Base-by-base conservation (phyloP, 2,797 vertebrate genomes). In the Psittacula derbiana region DNA sequence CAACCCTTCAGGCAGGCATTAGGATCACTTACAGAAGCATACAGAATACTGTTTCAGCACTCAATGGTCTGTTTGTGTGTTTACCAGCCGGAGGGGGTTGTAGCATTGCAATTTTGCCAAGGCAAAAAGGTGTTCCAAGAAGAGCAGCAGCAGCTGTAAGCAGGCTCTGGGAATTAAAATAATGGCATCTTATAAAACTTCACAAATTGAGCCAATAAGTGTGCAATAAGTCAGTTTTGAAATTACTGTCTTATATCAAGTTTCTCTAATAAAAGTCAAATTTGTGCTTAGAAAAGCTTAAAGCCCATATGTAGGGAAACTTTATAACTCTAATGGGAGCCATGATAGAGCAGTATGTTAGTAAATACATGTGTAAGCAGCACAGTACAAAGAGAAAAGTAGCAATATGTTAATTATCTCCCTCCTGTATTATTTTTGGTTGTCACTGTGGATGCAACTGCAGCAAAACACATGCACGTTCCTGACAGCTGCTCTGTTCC, bases 351-450 rank as follows among this genome's bases (percentile, higher is more conserved):
- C 64, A 92, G 90, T 60, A 96, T 96, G 96, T 97, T 97, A 96
- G 95, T 97, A 97, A 97, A 96, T 95, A 97, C 92, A 97, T 89
- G 84, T 96, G 93, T 97, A 95, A 94, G 92, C 86, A 95, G 93
- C 84, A 70, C 12, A 84, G 90, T 90, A 96, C 91, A 96, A 95
- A 96, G 94, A 66, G 74, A 92, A 94, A 96, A 96, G 95, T 95
- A 96, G 96, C 93, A 92, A 94, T 49, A 95, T 93, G 91, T 80
- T 96, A 96, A 96, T 96, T 97, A 67, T 82, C 83, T 95, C 81
- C 89, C 95, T 90, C 92, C 91, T 74, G 71, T 92, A 90, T 95
- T 96, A 84, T 95, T 96, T 94, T 96, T 88, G 85, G 58, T 93
- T 96, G 90, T 95, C 96, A 92, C 64, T 88, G 58, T 81, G 78